Base-by-base conservation (phyloP, 2,113 vertebrate genomes). In the Condylura cristata region DNA sequence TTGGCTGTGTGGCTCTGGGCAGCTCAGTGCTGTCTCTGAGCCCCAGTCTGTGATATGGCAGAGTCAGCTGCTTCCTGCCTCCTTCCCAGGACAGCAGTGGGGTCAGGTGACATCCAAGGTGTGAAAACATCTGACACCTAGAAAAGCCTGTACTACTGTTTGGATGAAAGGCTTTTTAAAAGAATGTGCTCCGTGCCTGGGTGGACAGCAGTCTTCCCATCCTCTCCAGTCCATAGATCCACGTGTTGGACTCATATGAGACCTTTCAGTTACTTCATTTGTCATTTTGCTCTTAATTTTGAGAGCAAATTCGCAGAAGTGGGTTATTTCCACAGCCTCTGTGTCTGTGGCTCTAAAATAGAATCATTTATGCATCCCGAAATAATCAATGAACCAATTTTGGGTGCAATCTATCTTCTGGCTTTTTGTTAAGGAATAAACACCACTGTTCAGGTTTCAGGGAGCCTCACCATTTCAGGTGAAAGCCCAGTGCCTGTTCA, bases 311-410 rank as follows among this genome's bases (percentile, higher is more conserved):
- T 82, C 75, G 39, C 60, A 72, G 80, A 94, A 92, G 93, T 88
- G 58, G 70, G 51, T 94, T 96, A 95, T 93, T 97, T 96, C 46
- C 20, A 28, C 76, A 93, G 87, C 84, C 65, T 80, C 88, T n/a
- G 71, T 93, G 91, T 95, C 84, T 53, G 75, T 76, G 37, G 34
- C 68, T 96, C 71, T 65, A 76, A 96, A 96, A 97, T 97, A 98
- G 94, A 97, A 97, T 44, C 63, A 88, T 91, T 60, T 97, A 93
- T 97, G 92, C 68, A 89, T 97, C 84, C 30, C 56, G 26, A 90
- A 97, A 95, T 56, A 97, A 96, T 92, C 91, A 91, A 13, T 97
- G 96, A 85, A 75, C 91, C 75, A 37, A 14, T 90, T 93, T 96
- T 56, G 68, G 79, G 93, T 81, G 39, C 84, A 82, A 80, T 66